Percentiles rank a stretch among this genome's conserved stretches.
Evolutionary conservation across 2,888 invertebrate genomes (phyloP).

Genomic region (Brassicogethes aeneus): DNA sequence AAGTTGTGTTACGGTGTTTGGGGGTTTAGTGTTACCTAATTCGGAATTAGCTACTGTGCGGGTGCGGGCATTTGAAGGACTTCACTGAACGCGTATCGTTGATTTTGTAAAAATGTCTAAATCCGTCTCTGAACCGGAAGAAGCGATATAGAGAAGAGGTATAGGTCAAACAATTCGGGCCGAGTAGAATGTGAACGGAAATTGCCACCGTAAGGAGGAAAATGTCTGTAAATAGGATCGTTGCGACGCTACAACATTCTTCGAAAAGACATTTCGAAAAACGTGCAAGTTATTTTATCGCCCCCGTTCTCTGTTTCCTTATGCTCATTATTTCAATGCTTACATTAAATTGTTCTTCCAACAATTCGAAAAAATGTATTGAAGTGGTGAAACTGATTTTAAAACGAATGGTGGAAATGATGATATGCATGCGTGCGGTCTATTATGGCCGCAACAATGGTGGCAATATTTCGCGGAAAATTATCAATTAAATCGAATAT

Average conservation of each 20-base stretch:
- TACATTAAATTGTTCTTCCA: too few relatives aligned
- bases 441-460: too few relatives aligned
- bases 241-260: conserved; percentile 31
- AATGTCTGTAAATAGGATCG: conserved; percentile 41
- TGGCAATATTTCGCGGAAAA: too few relatives aligned
- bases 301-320: too few relatives aligned
- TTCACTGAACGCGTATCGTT: conserved; percentile 12
- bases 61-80: conserved; percentile 29
- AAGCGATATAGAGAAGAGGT: too few relatives aligned
- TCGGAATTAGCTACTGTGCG: conserved; percentile 27
- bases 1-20: too few relatives aligned
- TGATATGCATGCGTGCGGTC: too few relatives aligned
- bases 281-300: neutral
- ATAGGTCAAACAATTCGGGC: conserved; percentile 41
- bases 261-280: neutral
- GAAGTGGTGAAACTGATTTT: too few relatives aligned
- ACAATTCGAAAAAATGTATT: too few relatives aligned
- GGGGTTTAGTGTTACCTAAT: conserved; percentile 1
- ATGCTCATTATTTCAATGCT: too few relatives aligned
- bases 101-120: neutral
- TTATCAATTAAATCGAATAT: conserved; percentile 12
- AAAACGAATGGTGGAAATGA: too few relatives aligned
- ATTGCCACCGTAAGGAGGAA: conserved; percentile 41
- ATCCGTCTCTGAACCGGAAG: conserved; percentile 10
- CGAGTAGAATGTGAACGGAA: conserved; percentile 42